A percentile compares a stretch with the other conserved stretches of the same genome.
phyloP scores from a whole-genome alignment of 2,888 invertebrate species.

The Allacma fusca region DNA sequence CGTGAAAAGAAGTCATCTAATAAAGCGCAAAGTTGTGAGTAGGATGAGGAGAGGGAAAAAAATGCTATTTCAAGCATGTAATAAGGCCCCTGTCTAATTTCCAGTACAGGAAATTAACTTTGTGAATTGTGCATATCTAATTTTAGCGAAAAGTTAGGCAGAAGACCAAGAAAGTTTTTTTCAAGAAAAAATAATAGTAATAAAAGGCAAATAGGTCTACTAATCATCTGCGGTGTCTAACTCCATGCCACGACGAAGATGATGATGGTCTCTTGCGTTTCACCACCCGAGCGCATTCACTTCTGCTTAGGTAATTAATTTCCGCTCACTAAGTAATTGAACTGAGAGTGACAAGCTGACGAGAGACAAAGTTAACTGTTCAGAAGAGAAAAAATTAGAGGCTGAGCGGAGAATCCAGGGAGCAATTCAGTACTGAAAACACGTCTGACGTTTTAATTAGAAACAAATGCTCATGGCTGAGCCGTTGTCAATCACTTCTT shows the following conservation, averaged over 20 bases:
- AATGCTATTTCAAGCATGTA: slow-evolving; percentile 61
- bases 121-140: slow-evolving; percentile 62
- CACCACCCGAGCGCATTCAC: slow-evolving; percentile 42
- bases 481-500: slow-evolving; percentile 59
- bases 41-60: slow-evolving; percentile 52
- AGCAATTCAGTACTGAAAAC: slow-evolving; percentile 55
- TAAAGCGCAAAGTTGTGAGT: slow-evolving; percentile 60
- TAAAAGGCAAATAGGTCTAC: slow-evolving; percentile 60
- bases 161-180: slow-evolving; percentile 57
- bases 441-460: slow-evolving; percentile 62
- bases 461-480: slow-evolving; percentile 61
- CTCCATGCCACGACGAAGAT: slow-evolving; percentile 34
- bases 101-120: slow-evolving; percentile 61
- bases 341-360: slow-evolving; percentile 61
- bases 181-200: slow-evolving; percentile 58
- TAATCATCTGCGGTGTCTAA: slow-evolving; percentile 58
- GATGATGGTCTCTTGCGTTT: slow-evolving; percentile 44
- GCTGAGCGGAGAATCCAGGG: slow-evolving; percentile 46
- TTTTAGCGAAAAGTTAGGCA: slow-evolving; percentile 61
- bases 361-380: slow-evolving; percentile 60
- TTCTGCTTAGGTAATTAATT: slow-evolving; percentile 61
- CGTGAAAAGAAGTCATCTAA: slow-evolving; percentile 61
- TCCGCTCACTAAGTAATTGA: slow-evolving; percentile 62
- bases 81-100: slow-evolving; percentile 60
- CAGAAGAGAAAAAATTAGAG: slow-evolving; percentile 46